A percentile compares a stretch with the other conserved stretches of the same genome.
Conservation (phyloP, 2,888 invertebrate species). For the Neocrepidodera transversa region DNA sequence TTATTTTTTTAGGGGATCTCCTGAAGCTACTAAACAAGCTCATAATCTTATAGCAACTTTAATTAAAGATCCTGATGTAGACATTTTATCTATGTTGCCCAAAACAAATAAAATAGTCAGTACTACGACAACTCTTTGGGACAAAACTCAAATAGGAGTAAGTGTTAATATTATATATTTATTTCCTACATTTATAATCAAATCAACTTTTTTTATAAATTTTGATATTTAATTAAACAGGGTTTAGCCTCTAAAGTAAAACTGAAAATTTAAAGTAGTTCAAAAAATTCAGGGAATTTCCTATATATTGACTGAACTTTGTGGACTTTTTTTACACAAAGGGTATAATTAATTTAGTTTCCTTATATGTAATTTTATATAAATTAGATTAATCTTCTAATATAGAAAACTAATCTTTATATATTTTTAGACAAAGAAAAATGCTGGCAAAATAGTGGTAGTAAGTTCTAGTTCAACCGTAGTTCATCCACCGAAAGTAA, state of each 20-base stretch:
- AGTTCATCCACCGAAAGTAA: conserved; percentile 46
- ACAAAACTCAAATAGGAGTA: conserved; percentile 65
- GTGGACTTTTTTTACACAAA: too few relatives aligned
- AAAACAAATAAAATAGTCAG: conserved; percentile 63
- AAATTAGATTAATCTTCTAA: too few relatives aligned
- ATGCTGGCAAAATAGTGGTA: conserved; percentile 53
- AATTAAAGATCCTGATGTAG: conserved; percentile 94
- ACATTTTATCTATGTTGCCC: conserved; percentile 83
- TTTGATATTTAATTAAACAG: too few relatives aligned
- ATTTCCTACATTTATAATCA: too few relatives aligned
- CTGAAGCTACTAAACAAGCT: conserved; percentile 92
- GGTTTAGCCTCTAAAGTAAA: too few relatives aligned
- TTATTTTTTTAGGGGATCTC: conserved; percentile 72
- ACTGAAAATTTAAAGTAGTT: too few relatives aligned
- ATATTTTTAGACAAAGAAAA: conserved; percentile 56
- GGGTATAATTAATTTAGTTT: too few relatives aligned
- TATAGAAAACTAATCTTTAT: conserved; percentile 11
- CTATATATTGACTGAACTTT: too few relatives aligned
- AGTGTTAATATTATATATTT: conserved; percentile 42
- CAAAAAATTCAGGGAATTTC: too few relatives aligned
- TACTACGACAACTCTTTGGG: conserved; percentile 65
- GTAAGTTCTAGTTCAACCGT: conserved; percentile 34
- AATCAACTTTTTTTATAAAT: too few relatives aligned
- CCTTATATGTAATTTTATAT: too few relatives aligned
- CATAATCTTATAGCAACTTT: conserved; percentile 88